phyloP scores from a whole-genome alignment of 2,797 vertebrate species.

The Momotus momota region DNA sequence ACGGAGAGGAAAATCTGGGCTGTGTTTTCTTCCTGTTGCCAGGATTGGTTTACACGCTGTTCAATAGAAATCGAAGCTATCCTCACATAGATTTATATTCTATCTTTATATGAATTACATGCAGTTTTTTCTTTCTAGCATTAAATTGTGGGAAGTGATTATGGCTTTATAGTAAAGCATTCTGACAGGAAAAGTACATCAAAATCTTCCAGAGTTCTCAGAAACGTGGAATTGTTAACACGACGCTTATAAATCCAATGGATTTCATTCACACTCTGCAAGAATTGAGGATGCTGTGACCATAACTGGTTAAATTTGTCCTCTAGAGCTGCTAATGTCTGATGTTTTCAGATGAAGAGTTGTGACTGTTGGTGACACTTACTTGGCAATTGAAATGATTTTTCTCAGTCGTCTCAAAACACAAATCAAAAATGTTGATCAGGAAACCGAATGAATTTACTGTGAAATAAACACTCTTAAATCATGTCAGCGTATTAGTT shows the following conservation, averaged over 20 bases:
- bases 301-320: background rate
- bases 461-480: background rate
- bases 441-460: background rate
- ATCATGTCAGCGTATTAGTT: background rate
- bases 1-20: background rate
- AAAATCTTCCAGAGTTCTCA: background rate
- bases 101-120: background rate
- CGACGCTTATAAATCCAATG: background rate
- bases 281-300: background rate
- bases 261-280: background rate
- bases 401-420: background rate
- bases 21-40: slow-evolving; percentile 12
- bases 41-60: background rate
- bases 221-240: background rate
- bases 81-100: background rate
- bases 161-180: background rate
- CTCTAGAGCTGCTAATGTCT: background rate
- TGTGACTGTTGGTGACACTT: background rate
- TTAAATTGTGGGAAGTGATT: background rate
- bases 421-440: background rate
- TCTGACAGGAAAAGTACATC: background rate
- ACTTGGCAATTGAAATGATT: background rate
- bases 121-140: background rate
- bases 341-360: background rate
- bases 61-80: background rate